A percentile compares a stretch with the other conserved stretches of the same genome.
Conservation (phyloP, 2,797 vertebrate genomes). For the Protonibea diacanthus region DNA sequence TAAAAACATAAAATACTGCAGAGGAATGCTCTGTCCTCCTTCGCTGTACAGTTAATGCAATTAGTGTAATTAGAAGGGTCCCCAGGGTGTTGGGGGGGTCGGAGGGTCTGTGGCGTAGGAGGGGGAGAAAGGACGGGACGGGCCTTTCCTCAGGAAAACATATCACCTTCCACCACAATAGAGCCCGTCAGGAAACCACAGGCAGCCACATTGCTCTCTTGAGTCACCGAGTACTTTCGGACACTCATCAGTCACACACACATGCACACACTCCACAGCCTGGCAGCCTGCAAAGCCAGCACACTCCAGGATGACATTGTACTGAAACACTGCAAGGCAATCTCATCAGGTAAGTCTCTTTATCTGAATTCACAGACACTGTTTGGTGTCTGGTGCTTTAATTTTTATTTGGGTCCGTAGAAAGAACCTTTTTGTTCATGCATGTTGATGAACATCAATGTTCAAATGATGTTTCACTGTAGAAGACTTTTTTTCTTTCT, state of each 20-base stretch:
- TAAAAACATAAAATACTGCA: slow-evolving; percentile 23
- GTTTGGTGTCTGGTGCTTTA: background rate
- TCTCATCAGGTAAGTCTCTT: slow-evolving; percentile 68
- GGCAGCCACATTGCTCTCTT: slow-evolving; percentile 82
- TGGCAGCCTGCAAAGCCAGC: slow-evolving; percentile 57
- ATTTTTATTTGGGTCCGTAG: no score
- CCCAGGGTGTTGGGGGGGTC: slow-evolving; percentile 42
- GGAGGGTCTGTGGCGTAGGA: slow-evolving; percentile 51
- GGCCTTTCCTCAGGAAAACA: slow-evolving; percentile 89
- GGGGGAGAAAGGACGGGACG: slow-evolving; percentile 75
- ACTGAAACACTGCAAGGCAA: slow-evolving; percentile 73
- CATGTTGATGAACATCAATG: no score
- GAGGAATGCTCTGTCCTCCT: slow-evolving; percentile 33
- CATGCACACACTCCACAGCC: slow-evolving; percentile 56
- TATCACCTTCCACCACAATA: slow-evolving; percentile 88
- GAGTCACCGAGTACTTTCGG: slow-evolving; percentile 78
- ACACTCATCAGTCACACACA: slow-evolving; percentile 74
- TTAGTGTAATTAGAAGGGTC: slow-evolving; percentile 67
- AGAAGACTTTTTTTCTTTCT: no score
- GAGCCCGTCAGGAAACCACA: slow-evolving; percentile 79
- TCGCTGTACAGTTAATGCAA: slow-evolving; percentile 48
- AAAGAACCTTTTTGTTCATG: no score
- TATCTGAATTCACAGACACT: background rate
- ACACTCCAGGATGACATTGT: slow-evolving; percentile 81
- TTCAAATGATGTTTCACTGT: no score